Evolutionary conservation across 2,113 vertebrate genomes (phyloP).

Genomic region (Anoura caudifer): DNA sequence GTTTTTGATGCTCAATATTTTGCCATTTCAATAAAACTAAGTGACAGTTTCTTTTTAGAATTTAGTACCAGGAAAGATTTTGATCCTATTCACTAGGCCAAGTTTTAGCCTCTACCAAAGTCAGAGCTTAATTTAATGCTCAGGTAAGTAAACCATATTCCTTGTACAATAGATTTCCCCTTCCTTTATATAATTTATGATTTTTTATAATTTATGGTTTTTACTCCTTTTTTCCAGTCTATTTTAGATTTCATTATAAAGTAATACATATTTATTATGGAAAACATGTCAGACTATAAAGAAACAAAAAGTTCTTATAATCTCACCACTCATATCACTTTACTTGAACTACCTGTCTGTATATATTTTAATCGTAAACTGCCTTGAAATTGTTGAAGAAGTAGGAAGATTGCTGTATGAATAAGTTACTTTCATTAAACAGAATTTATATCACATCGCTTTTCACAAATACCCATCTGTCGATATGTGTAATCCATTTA

Average conservation of each 20-base stretch:
- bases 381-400: conserved; percentile 7
- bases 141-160: background rate
- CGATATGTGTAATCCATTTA: background rate
- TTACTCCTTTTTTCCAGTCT: background rate
- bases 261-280: background rate
- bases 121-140: background rate
- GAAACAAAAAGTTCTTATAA: background rate
- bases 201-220: background rate
- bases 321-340: background rate
- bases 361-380: background rate
- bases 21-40: background rate
- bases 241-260: conserved; percentile 11
- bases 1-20: background rate
- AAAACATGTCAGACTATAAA: background rate
- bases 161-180: background rate
- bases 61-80: background rate
- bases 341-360: background rate
- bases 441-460: background rate
- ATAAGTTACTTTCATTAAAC: background rate
- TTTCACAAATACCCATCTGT: background rate
- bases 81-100: background rate
- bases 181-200: background rate
- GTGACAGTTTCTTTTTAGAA: background rate
- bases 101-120: background rate
- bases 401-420: background rate